Percentiles rank a stretch among this genome's conserved stretches.
Conservation (phyloP, 2,113 vertebrate species). For the Anolis sagrei region DNA sequence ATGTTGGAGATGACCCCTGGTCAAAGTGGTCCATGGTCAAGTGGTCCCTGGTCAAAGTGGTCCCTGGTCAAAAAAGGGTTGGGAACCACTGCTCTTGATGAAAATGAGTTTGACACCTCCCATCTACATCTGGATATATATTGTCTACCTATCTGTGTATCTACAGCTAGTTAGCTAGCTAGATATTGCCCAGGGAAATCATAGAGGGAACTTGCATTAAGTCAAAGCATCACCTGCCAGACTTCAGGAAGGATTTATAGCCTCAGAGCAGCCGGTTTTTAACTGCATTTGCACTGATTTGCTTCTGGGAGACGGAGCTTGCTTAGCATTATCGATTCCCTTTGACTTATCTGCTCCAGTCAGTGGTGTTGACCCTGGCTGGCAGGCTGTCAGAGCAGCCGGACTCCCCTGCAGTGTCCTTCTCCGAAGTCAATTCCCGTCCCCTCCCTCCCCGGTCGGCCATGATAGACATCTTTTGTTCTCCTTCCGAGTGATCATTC, state of each 20-base stretch:
- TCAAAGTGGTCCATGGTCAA: no score
- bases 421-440: conserved; percentile 33
- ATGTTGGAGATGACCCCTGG: no score
- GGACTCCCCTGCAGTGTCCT: conserved; percentile 56
- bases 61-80: no score
- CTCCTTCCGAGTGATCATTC: conserved; percentile 53
- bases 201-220: neutral
- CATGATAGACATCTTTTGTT: conserved; percentile 59
- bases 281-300: conserved; percentile 61
- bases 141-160: no score
- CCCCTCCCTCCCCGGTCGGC: neutral
- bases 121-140: no score
- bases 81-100: no score
- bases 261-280: neutral
- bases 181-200: neutral
- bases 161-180: no score
- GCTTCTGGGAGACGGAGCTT: conserved; percentile 32
- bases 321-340: conserved; percentile 76
- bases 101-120: no score
- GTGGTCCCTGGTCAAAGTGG: no score
- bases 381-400: conserved; percentile 58
- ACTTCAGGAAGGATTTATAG: conserved; percentile 39
- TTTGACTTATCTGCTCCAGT: conserved; percentile 52
- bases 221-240: neutral
- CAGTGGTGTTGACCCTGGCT: conserved; percentile 73